phyloP scores from a whole-genome alignment of 1,140 invertebrate genomes.

The Chironomus tepperi region DNA sequence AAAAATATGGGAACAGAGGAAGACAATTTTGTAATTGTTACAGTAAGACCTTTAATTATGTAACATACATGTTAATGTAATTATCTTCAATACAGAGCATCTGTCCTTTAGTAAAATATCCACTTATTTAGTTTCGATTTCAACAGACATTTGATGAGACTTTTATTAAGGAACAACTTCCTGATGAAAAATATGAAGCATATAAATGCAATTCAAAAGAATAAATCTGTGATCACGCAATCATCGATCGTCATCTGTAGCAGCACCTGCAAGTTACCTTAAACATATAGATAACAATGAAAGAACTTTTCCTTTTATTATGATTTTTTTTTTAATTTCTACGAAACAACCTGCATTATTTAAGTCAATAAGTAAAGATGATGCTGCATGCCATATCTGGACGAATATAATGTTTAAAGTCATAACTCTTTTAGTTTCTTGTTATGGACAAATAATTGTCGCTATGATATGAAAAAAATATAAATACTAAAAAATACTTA shows the following conservation, averaged over 20 bases:
- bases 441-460: neutral
- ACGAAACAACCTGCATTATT: no score
- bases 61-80: neutral
- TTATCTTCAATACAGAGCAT: neutral
- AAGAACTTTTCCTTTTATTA: neutral
- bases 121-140: no score
- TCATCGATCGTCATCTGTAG: neutral
- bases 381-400: neutral
- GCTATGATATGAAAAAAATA: no score
- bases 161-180: neutral
- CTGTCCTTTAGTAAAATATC: neutral
- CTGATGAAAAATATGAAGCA: neutral
- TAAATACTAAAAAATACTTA: neutral
- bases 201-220: neutral
- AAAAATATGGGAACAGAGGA: neutral
- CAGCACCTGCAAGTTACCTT: neutral
- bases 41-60: neutral
- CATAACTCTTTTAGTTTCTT: neutral
- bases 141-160: neutral
- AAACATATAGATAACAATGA: no score
- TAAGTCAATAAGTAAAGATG: no score
- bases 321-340: neutral
- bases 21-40: neutral
- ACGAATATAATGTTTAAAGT: neutral
- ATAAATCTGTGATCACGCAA: neutral